Base-by-base conservation (phyloP, 2,113 vertebrate species). In the Sebastes schlegelii region DNA sequence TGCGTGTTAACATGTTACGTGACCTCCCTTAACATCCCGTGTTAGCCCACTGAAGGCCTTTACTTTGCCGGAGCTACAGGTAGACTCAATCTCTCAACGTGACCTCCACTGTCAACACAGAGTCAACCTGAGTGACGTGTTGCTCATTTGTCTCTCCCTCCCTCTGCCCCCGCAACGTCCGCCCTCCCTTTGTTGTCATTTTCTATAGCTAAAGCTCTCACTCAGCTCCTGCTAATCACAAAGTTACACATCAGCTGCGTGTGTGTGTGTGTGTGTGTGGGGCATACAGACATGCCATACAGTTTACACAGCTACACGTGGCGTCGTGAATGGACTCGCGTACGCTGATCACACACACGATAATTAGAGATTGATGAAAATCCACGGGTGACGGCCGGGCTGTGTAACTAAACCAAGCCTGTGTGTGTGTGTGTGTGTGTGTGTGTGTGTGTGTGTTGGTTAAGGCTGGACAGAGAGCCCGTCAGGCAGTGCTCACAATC, bases 221-320 rank as follows among this genome's bases (percentile, higher is more conserved):
- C 77, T 94, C 92, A 85, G 79, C 88, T 80, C 83, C 82, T 73
- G 72, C 80, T 93, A 91, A 93, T 93, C 90, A 68, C 76, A 76
- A 64, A 62, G 82, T 83, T 77, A 66, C 75, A 89, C 67, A 85
- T 73, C 65, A 72, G 62, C 10, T 57, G 52, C 42, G 10, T 46
- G 75, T 67, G 65, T 34, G 34, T 34, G 34, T 34, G 26, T 51
- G 49, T 57, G 77, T 65, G 75, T 57, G 52, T 83, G 51, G 49
- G 48, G 74, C 11, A n/a, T 48, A 12, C 70, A 34, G 42, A 26
- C 64, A 6, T 0, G 11, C 34, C 9, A 12, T 57, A n/a, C 21
- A 5, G 76, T n/a, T 62, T 58, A 14, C 61, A 13, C 55, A 40
- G 73, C 52, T 42, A 45, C 23, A 48, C 1, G 11, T n/a, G 26